A percentile compares a stretch with the other conserved stretches of the same genome.
phyloP scores from a whole-genome alignment of 37 sponge, comb jelly and placozoan species.

The Ianthella basta region DNA sequence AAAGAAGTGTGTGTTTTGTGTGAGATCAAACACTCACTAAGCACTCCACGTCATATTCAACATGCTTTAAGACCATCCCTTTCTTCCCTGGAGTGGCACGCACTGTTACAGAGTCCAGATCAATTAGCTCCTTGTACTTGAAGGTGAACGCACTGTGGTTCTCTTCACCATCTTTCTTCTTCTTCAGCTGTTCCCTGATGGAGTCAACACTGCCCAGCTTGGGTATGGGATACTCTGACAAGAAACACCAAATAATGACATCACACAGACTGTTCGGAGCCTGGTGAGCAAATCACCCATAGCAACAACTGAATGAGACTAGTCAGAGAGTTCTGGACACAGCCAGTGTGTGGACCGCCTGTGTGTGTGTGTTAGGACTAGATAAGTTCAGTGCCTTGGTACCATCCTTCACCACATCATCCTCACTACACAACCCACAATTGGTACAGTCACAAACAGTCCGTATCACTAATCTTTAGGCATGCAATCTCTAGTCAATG shows the following conservation, averaged over 20 bases:
- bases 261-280: background rate
- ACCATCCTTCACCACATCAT: too few relatives aligned
- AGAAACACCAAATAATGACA: background rate
- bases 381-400: too few relatives aligned
- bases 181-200: slow-evolving; percentile 9
- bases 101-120: slow-evolving; percentile 72
- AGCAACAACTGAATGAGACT: too few relatives aligned
- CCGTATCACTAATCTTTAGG: too few relatives aligned
- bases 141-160: slow-evolving; percentile 56
- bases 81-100: slow-evolving; percentile 84
- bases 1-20: too few relatives aligned
- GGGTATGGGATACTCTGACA: slow-evolving; percentile 73
- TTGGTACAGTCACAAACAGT: too few relatives aligned
- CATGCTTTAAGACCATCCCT: slow-evolving; percentile 82
- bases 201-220: slow-evolving; percentile 45
- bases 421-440: too few relatives aligned
- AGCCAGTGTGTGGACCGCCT: too few relatives aligned
- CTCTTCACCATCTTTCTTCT: slow-evolving; percentile 29
- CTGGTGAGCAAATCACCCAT: slow-evolving; percentile 18
- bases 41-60: slow-evolving; percentile 75
- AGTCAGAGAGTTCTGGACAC: too few relatives aligned
- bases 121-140: slow-evolving; percentile 77
- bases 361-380: too few relatives aligned
- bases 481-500: too few relatives aligned
- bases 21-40: too few relatives aligned